phyloP scores from a whole-genome alignment of 2,888 invertebrate genomes.

The Epirrhoe alternata region DNA sequence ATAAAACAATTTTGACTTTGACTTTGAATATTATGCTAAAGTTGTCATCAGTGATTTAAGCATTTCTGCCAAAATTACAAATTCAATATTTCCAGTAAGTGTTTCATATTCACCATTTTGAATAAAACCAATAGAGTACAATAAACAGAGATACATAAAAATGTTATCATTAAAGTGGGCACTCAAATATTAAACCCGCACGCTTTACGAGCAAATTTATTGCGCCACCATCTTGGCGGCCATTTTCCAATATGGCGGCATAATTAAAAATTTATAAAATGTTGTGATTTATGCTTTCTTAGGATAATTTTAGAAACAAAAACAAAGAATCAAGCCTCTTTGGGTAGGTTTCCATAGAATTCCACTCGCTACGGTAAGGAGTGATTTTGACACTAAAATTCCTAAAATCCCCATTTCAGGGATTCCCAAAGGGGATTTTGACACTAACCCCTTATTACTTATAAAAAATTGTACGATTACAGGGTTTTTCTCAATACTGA shows the following conservation, averaged over 20 bases:
- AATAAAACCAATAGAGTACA: conserved; percentile 7
- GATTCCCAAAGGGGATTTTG: too few relatives aligned
- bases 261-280: conserved; percentile 60
- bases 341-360: too few relatives aligned
- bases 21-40: too few relatives aligned
- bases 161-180: conserved; percentile 41
- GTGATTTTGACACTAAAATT: too few relatives aligned
- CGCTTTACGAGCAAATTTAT: conserved; percentile 52
- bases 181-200: conserved; percentile 51
- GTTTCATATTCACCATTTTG: neutral
- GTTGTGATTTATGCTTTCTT: conserved; percentile 43
- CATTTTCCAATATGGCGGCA: conserved; percentile 48
- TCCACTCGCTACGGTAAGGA: too few relatives aligned
- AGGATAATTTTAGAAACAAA: conserved; percentile 31
- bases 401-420: too few relatives aligned
- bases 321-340: neutral
- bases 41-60: neutral
- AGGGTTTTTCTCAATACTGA: too few relatives aligned
- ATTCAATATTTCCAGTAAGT: neutral
- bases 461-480: too few relatives aligned
- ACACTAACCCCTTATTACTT: too few relatives aligned
- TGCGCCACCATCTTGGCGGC: conserved; percentile 47
- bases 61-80: neutral
- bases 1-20: too few relatives aligned
- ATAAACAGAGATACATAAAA: conserved; percentile 20